Conservation (phyloP, 2,888 invertebrate genomes). For the Drosophila melanosoma region DNA sequence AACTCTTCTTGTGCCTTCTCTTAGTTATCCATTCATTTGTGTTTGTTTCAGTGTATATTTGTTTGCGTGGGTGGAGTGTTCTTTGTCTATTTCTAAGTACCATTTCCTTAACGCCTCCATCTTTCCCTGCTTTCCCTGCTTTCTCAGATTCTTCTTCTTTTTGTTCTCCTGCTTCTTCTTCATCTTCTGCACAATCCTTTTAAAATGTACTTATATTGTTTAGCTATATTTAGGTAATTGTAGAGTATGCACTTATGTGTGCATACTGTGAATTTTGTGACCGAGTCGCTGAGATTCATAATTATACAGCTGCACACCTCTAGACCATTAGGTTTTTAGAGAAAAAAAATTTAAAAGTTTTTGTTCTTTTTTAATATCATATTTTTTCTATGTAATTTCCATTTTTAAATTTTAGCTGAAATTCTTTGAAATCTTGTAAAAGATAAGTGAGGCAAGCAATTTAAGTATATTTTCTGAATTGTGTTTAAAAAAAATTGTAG, state of each 20-base stretch:
- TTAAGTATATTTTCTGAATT: background rate
- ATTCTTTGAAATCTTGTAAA: background rate
- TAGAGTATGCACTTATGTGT: slow-evolving; percentile 54
- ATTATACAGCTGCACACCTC: slow-evolving; percentile 56
- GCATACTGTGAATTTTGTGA: slow-evolving; percentile 60
- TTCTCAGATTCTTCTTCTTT: background rate
- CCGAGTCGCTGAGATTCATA: slow-evolving; percentile 59
- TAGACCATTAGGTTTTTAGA: background rate
- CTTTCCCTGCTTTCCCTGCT: background rate
- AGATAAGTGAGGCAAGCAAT: background rate
- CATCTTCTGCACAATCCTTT: slow-evolving; percentile 1
- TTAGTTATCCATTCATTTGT: slow-evolving; percentile 2
- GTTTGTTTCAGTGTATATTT: slow-evolving; percentile 6
- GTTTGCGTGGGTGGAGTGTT: slow-evolving; percentile 3
- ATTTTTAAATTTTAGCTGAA: background rate
- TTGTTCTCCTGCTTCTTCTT: background rate
- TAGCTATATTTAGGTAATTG: slow-evolving; percentile 60
- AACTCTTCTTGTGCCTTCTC: background rate
- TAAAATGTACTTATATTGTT: slow-evolving; percentile 50
- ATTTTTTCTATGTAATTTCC: too few relatives aligned
- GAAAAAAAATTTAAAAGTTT: background rate
- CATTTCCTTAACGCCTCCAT: background rate
- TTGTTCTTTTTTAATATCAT: background rate
- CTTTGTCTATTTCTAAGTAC: slow-evolving; percentile 8
- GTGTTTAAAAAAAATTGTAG: background rate